Base-by-base conservation (phyloP, 2,888 invertebrate species). In the Chaitophorus viminalis region DNA sequence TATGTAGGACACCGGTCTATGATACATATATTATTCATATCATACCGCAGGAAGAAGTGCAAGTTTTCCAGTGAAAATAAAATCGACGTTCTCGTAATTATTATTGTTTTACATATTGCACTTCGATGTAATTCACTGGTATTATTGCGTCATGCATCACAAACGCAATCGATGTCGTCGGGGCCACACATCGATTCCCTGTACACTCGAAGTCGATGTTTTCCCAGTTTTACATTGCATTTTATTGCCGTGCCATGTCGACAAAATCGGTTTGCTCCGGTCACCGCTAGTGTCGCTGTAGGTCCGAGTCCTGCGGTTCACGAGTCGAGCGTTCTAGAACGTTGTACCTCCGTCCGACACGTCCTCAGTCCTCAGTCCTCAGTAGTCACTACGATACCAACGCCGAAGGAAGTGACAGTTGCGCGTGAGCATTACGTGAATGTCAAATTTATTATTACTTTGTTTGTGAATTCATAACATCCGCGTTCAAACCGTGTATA, bases 191-290 rank as follows among this genome's bases (percentile, higher is more conserved):
- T 46, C 76, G 76, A 52, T 76, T 46, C 14, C 14, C 29, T 60
- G 25, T 8, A 3, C 46, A 3, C 3, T 52, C n/a, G n/a, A n/a
- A n/a, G n/a, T n/a, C n/a, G 17, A 60, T 52, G 25, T 76, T 36
- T 39, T 8, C 29, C 1, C 52, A n/a, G n/a, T n/a, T n/a, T n/a
- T n/a, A n/a, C n/a, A 25, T 9, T 25, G 60, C 25, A 60, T 60
- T 21, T 2, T 21, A 17, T 25, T 36, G n/a, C 29, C 46, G 31
- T 60, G 78, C 78, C 78, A 78, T 33, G 78, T 78, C 78, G 78
- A 78, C 78, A 78, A 60, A 74, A 74, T 74, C 36, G 36, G 9
- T 18, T 74, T 31, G 21, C 74, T 36, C 74, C 74, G 36, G 33
- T 33, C 72, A 31, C 72, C 33, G 18, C 72, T 72, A 6, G 72